Conservation (phyloP, 2,113 vertebrate species). For the Motacilla tschutschensis region DNA sequence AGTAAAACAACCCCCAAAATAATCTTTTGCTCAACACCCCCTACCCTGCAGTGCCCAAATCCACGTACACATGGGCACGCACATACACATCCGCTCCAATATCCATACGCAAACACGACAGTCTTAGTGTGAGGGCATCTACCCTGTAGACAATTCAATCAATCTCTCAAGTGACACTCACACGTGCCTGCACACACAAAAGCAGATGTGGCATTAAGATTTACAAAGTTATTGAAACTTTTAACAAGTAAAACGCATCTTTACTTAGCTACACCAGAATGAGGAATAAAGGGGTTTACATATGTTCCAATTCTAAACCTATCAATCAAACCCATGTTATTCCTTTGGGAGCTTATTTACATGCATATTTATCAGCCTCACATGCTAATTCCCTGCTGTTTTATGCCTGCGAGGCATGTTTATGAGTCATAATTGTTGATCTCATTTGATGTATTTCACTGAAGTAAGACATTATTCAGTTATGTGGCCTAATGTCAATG, state of each 20-base stretch:
- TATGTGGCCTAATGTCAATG: slow-evolving; percentile 97
- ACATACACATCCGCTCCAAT: background rate
- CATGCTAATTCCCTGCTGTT: slow-evolving; percentile 99
- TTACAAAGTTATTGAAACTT: slow-evolving; percentile 99
- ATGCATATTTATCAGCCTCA: slow-evolving; percentile 99
- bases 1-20: background rate
- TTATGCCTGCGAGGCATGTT: slow-evolving; percentile 98
- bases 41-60: background rate
- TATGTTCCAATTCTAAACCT: slow-evolving; percentile 99
- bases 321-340: slow-evolving; percentile 99
- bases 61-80: fast-evolving
- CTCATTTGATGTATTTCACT: slow-evolving; percentile 99
- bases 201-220: slow-evolving; percentile 98
- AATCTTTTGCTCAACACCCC: background rate
- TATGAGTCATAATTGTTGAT: slow-evolving; percentile 99
- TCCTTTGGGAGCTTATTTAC: slow-evolving; percentile 99
- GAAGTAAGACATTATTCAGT: slow-evolving; percentile 98
- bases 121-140: slow-evolving; percentile 52
- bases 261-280: slow-evolving; percentile 91
- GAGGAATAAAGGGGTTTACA: slow-evolving; percentile 98
- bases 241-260: slow-evolving; percentile 97
- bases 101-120: background rate
- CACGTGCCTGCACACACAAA: slow-evolving; percentile 83
- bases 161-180: slow-evolving; percentile 89
- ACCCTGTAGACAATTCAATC: slow-evolving; percentile 74